Evolutionary conservation across 2,113 vertebrate genomes (phyloP).

Genomic region (Alectura lathami): DNA sequence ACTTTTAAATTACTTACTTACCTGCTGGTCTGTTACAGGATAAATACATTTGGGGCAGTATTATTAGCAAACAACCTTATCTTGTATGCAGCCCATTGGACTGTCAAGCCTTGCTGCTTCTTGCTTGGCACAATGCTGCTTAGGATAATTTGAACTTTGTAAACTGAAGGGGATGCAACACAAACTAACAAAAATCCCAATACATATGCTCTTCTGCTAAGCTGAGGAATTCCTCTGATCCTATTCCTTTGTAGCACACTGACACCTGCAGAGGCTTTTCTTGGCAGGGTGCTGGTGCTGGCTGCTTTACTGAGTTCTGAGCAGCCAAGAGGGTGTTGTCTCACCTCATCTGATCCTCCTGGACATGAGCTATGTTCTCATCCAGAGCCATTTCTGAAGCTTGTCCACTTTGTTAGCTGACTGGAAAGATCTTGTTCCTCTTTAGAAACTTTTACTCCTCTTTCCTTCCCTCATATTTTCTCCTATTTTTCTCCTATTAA

Average conservation of each 20-base stretch:
- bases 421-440: neutral
- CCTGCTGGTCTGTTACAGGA: neutral
- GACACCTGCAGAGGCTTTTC: slow-evolving; percentile 36
- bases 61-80: neutral
- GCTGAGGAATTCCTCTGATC: slow-evolving; percentile 41
- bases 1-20: slow-evolving; percentile 35
- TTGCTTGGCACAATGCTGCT: neutral
- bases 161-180: neutral
- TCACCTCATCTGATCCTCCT: slow-evolving; percentile 21
- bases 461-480: neutral
- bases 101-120: neutral
- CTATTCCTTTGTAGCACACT: neutral
- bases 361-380: slow-evolving; percentile 5
- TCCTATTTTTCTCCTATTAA: neutral
- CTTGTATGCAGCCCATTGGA: neutral
- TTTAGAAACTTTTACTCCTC: neutral
- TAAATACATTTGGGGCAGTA: neutral
- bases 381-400: neutral
- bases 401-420: neutral
- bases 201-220: slow-evolving; percentile 27
- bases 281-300: slow-evolving; percentile 55
- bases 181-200: slow-evolving; percentile 1
- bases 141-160: neutral
- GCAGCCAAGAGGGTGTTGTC: slow-evolving; percentile 7
- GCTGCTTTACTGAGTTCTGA: slow-evolving; percentile 31